phyloP scores from a whole-genome alignment of 2,888 invertebrate species.

The Artemia sp. region DNA sequence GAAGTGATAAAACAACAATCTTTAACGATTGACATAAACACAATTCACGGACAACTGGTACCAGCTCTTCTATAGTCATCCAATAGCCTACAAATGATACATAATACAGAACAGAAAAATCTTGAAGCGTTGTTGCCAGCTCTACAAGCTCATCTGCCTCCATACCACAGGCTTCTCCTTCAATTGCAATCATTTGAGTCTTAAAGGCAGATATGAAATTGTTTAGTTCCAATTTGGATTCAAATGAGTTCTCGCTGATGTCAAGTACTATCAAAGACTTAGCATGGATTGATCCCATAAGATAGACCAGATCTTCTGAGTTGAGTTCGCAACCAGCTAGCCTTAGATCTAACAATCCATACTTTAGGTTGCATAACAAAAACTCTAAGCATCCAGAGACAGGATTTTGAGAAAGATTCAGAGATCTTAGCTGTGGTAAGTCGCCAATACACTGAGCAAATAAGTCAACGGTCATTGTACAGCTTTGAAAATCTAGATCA shows the following conservation, averaged over 20 bases:
- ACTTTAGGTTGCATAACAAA: constrained; percentile 2
- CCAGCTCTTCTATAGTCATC: constrained; percentile 14
- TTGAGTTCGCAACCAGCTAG: not conserved
- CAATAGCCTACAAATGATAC: constrained; percentile 9
- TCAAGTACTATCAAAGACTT: not conserved
- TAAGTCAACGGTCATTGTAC: not conserved
- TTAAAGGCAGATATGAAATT: not conserved
- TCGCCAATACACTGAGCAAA: constrained; percentile 9
- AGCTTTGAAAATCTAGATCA: constrained; percentile 12
- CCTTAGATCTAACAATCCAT: constrained; percentile 4
- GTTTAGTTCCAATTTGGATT: not conserved
- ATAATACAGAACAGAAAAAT: not conserved
- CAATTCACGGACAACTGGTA: not conserved
- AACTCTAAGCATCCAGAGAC: not conserved
- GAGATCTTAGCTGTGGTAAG: not conserved
- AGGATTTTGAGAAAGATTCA: constrained; percentile 5
- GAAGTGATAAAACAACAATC: not conserved
- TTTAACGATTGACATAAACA: not conserved
- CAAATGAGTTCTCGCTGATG: not conserved
- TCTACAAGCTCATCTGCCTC: not conserved
- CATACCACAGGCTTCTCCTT: constrained; percentile 13
- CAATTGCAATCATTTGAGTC: constrained; percentile 7
- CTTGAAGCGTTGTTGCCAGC: not conserved
- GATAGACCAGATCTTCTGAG: not conserved
- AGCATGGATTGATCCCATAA: constrained; percentile 2